Conservation (phyloP, 2,888 invertebrate genomes). For the Malachius bipustulatus region DNA sequence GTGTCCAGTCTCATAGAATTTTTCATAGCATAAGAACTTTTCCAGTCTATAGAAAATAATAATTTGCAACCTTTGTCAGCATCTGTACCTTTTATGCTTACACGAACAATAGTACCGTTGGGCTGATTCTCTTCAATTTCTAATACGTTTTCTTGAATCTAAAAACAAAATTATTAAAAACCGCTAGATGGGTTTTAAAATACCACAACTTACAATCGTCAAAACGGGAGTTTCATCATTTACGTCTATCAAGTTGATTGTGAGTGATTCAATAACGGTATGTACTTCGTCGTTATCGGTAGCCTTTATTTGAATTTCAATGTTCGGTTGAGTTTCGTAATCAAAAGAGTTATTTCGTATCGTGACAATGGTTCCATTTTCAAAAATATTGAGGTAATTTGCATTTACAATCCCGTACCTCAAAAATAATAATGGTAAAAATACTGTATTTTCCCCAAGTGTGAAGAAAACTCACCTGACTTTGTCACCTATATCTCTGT, state of each 20-base stretch:
- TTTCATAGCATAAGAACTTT: conserved; percentile 44
- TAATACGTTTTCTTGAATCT: too few species aligned
- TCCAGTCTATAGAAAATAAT: conserved; percentile 48
- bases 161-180: too few species aligned
- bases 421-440: too few species aligned
- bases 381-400: too few species aligned
- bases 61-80: conserved; percentile 47
- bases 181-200: too few species aligned
- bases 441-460: too few species aligned
- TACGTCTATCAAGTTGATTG: conserved; percentile 52
- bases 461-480: too few species aligned
- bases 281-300: conserved; percentile 37
- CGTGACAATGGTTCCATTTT: conserved; percentile 49
- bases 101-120: conserved; percentile 34
- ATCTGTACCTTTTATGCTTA: conserved; percentile 43
- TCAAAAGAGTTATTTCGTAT: conserved; percentile 44
- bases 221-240: conserved; percentile 63
- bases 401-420: too few species aligned
- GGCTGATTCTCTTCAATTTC: conserved; percentile 45
- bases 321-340: conserved; percentile 46
- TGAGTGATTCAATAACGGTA: conserved; percentile 42
- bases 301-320: conserved; percentile 38
- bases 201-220: conserved; percentile 42
- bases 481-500: too few species aligned
- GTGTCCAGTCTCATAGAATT: conserved; percentile 40